These are phyloP conservation scores for Thumatha senex DNA, from an alignment of 2,888 invertebrate species.

Conservation along the genomic window DNA sequence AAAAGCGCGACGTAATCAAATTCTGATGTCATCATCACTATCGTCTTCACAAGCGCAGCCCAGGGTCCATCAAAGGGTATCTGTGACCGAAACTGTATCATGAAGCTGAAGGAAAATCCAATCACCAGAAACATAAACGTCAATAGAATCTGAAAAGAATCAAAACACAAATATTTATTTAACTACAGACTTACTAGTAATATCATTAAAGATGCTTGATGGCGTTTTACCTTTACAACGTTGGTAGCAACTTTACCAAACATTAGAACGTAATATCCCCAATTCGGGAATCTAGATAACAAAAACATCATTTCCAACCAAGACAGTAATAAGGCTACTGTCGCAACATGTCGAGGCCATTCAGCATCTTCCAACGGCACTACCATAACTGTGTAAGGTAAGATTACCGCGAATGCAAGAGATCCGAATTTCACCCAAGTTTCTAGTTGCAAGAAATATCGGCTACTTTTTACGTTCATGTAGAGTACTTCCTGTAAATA, in stretches of 20 bases:
- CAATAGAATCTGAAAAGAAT: slow-evolving; percentile 71
- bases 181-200: background rate
- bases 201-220: background rate
- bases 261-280: slow-evolving; percentile 82
- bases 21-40: slow-evolving; percentile 85
- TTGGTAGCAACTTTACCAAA: slow-evolving; percentile 80
- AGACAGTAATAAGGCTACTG: slow-evolving; percentile 72
- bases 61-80: slow-evolving; percentile 79
- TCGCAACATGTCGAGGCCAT: slow-evolving; percentile 75
- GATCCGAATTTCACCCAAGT: slow-evolving; percentile 83
- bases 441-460: slow-evolving; percentile 80
- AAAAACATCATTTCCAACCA: slow-evolving; percentile 82
- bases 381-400: slow-evolving; percentile 57
- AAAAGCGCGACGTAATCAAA: slow-evolving; percentile 81
- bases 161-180: background rate
- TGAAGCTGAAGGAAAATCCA: slow-evolving; percentile 82
- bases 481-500: slow-evolving; percentile 77
- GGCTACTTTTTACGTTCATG: slow-evolving; percentile 71
- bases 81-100: slow-evolving; percentile 80
- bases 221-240: slow-evolving; percentile 68
- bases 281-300: slow-evolving; percentile 77
- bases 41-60: slow-evolving; percentile 80
- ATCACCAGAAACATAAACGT: slow-evolving; percentile 78
- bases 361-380: slow-evolving; percentile 34
- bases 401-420: slow-evolving; percentile 65